phyloP scores from a whole-genome alignment of 2,888 invertebrate genomes.

The Sesia bembeciformis region DNA sequence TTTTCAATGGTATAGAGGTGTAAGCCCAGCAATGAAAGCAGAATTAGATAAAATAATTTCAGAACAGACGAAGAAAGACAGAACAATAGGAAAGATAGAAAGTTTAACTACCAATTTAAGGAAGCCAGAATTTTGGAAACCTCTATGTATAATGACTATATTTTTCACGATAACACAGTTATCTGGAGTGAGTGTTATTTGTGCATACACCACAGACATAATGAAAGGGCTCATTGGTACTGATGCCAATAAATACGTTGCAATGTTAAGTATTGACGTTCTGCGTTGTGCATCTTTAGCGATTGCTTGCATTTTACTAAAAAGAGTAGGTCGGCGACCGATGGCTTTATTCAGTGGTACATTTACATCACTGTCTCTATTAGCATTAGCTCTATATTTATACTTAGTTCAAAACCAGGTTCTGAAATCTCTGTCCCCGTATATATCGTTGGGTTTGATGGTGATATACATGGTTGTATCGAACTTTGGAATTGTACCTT shows the following conservation, averaged over 20 bases:
- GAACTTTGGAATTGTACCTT: constrained; percentile 75
- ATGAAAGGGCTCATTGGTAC: constrained; percentile 75
- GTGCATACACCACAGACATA: constrained; percentile 80
- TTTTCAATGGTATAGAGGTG: constrained; percentile 77
- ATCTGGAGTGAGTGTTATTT: constrained; percentile 81
- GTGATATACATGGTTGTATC: constrained; percentile 75
- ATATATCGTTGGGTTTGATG: constrained; percentile 65
- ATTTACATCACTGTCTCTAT: constrained; percentile 75
- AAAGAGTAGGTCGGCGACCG: constrained; percentile 75
- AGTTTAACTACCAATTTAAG: constrained; percentile 50
- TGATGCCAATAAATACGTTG: constrained; percentile 69
- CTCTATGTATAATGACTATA: constrained; percentile 74
- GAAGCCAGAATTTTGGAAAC: constrained; percentile 75
- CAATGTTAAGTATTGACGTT: constrained; percentile 78
- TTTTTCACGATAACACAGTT: constrained; percentile 81
- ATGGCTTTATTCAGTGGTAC: constrained; percentile 77
- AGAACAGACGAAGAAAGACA: constrained; percentile 44
- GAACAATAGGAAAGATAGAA: constrained; percentile 37
- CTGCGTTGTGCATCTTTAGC: constrained; percentile 76
- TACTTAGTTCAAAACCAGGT: constrained; percentile 37
- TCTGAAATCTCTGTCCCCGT: constrained; percentile 36
- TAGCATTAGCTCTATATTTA: constrained; percentile 65
- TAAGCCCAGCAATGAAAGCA: constrained; percentile 46
- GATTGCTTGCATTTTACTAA: constrained; percentile 75
- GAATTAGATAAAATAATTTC: constrained; percentile 68